phyloP scores from a whole-genome alignment of 2,113 vertebrate species.

The Gadus macrocephalus region DNA sequence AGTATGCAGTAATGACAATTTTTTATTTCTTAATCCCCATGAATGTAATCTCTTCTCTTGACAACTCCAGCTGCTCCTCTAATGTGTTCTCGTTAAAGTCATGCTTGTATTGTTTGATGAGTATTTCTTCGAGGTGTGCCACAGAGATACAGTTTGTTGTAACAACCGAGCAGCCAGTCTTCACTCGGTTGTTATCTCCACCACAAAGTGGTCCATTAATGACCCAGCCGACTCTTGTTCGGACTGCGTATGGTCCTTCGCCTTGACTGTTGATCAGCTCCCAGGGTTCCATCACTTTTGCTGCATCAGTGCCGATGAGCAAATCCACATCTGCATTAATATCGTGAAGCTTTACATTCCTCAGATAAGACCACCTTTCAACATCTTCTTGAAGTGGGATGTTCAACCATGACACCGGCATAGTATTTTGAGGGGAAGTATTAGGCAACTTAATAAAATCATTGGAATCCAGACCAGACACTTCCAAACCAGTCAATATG shows the following conservation, averaged over 20 bases:
- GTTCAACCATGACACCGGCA: slow-evolving; percentile 1
- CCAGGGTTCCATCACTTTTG: background rate
- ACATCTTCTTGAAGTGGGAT: background rate
- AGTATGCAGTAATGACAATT: too few species aligned
- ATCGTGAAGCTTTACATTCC: background rate
- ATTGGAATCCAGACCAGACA: too few species aligned
- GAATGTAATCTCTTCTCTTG: too few species aligned
- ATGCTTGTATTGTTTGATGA: background rate
- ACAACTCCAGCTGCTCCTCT: background rate
- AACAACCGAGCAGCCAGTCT: background rate
- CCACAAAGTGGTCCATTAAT: slow-evolving; percentile 2
- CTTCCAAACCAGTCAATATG: too few species aligned
- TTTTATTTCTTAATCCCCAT: too few species aligned
- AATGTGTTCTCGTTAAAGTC: background rate
- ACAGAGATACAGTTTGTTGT: background rate
- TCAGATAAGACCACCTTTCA: background rate
- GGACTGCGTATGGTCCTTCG: background rate
- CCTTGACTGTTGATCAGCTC: background rate
- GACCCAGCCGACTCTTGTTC: background rate
- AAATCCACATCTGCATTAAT: background rate
- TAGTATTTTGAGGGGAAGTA: background rate
- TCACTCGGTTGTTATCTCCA: background rate
- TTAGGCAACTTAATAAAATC: too few species aligned
- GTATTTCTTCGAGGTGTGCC: background rate
- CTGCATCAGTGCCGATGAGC: background rate